Evolutionary conservation across 2,113 vertebrate genomes (phyloP), one percentile per base, ranked within the genome.

Genomic region (Ia io): DNA sequence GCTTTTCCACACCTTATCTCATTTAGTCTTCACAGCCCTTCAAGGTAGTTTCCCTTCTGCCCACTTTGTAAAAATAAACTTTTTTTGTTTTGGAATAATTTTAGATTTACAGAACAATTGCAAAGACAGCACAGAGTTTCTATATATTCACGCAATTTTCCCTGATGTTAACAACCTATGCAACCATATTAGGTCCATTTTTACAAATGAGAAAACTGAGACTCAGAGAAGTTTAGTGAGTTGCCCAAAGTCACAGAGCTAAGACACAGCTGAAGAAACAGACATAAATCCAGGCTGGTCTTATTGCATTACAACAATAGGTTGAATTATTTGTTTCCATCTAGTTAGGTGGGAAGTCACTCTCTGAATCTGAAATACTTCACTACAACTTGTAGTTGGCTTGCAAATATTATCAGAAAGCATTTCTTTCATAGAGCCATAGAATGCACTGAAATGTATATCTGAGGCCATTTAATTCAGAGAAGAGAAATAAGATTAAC

Each of bases 241-340:
- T 93, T 80, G 61, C 32, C 65, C 56, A 56, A 82, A 78, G 91
- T 92, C 83, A 94, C 70, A 94, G 53, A 91, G 74, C 32, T 90
- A 92, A 44, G 42, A 91, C 11, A 73, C 10, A 56, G 51, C 16
- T 49, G 14, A 96, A 92, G 42, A 89, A 79, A 69, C 6, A 65
- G 73, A 30, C 69, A 44, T 89, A 83, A 49, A 83, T 56, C 20
- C 37, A 40, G 86, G 69, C 74, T 22, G 47, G 51, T 78, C 61
- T 73, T 8, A 71, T 20, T 28, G 69, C 22, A 42, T 59, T 86
- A n/a, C 20, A 76, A 12, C 53, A 82, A 17, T 42, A 30, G 22
- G 16, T 30, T 79, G 80, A 90, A 78, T 88, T 90, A 89, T 71
- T 61, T 78, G 22, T 82, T 91, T 94, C 47, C 37, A 32, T 88